Base-by-base conservation (phyloP, 2,797 vertebrate genomes). In the Megaceryle alcyon region DNA sequence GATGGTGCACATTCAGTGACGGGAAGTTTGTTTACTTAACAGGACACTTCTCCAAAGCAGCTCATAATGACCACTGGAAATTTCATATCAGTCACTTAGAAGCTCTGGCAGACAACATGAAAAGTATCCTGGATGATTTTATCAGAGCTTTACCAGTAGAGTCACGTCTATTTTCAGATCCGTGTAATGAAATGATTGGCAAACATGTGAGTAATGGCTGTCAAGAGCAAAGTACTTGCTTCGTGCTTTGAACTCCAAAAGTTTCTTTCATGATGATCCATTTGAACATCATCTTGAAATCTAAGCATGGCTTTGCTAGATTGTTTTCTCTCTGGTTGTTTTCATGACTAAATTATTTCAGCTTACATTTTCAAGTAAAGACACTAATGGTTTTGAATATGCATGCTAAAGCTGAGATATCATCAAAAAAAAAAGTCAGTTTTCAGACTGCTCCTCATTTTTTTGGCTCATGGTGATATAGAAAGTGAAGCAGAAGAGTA, bases 191-290 rank as follows among this genome's bases (percentile, higher is more conserved):
- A 92, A 91, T 23, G 14, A 83, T 69, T 91, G 93, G 54, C 91
- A 95, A 96, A 91, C 21, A 12, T 33, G 29, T 61, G 29, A 83
- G 79, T 48, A 89, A 54, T 71, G 57, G 31, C 68, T 86, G 79
- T 90, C 94, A 90, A 85, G 85, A 88, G 90, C 69, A 90, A 82
- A 92, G 80, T 68, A 51, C 57, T 92, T 81, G 56, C 33, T 77
- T 23, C 71, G 56, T 11, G 53, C 87, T 95, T 94, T 94, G 91
- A 92, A 86, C 65, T 94, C 79, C 53, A 57, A 57, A 92, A 78
- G 28, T 28, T 61, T 92, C 60, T 95, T 94, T 92, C 54, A 83
- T 54, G 72, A 65, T 61, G 53, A 96, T 78, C 87, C 61, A 81
- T 88, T 81, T 91, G 87, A 92, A 90, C 72, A 90, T 33, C 16